phyloP scores from a whole-genome alignment of 2,113 vertebrate genomes.

The Mastomys natalensis region DNA sequence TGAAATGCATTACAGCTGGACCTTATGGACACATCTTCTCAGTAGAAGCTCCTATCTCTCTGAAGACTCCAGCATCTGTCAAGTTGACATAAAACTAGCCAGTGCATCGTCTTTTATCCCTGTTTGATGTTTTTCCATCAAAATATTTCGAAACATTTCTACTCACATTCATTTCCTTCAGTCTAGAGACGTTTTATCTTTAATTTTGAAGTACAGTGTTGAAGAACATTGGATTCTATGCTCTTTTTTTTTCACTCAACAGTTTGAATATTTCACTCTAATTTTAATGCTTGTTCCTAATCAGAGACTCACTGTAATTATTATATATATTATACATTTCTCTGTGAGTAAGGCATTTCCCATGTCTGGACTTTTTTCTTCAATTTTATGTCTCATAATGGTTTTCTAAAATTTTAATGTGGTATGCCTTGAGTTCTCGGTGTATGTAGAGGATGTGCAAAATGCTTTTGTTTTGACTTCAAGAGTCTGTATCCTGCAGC shows the following conservation, averaged over 20 bases:
- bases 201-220: neutral
- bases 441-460: neutral
- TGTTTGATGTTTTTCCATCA: neutral
- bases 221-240: neutral
- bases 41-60: neutral
- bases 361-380: neutral
- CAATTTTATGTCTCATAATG: neutral
- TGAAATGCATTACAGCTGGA: neutral
- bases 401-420: neutral
- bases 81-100: neutral
- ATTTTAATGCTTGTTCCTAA: neutral
- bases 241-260: neutral
- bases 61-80: neutral
- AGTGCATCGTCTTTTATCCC: neutral
- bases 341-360: neutral
- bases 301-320: neutral
- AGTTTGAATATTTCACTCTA: constrained; percentile 7
- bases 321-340: neutral
- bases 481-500: neutral
- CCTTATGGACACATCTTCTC: neutral
- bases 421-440: neutral
- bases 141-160: neutral
- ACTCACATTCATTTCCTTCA: neutral
- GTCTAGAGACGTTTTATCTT: neutral
- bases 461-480: neutral